phyloP scores from a whole-genome alignment of 2,888 invertebrate genomes.

The Eristalinus sepulchralis region DNA sequence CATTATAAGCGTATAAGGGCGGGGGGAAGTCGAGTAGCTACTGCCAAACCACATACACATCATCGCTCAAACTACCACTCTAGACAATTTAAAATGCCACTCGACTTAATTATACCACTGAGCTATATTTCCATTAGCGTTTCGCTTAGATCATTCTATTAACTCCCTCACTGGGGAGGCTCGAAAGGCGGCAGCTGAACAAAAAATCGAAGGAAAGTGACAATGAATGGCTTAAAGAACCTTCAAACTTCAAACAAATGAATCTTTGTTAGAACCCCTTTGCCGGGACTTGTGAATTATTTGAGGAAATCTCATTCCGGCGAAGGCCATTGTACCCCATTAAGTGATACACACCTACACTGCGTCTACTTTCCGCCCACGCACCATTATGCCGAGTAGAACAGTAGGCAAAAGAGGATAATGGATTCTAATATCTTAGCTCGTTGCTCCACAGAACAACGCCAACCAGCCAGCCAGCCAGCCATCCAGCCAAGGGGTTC shows the following conservation, averaged over 20 bases:
- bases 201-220: not conserved
- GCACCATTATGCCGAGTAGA: conserved; percentile 38
- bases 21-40: no score
- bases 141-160: not conserved
- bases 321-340: conserved; percentile 44
- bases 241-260: conserved; percentile 26
- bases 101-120: not conserved
- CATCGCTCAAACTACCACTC: not conserved
- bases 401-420: conserved; percentile 64
- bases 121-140: not conserved
- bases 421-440: conserved; percentile 58
- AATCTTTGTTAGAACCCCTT: conserved; percentile 15
- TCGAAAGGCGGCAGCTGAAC: not conserved
- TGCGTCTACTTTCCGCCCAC: conserved; percentile 21
- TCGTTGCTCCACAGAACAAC: conserved; percentile 12
- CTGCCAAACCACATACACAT: not conserved
- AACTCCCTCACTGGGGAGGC: not conserved
- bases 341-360: conserved; percentile 55
- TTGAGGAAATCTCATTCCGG: conserved; percentile 51
- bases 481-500: conserved; percentile 10
- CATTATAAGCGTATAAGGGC: no score
- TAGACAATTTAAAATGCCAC: not conserved
- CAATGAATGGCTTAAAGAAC: not conserved
- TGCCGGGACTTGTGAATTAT: conserved; percentile 33
- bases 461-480: not conserved